Percentiles rank a stretch among this genome's conserved stretches.
phyloP scores from a whole-genome alignment of 2,888 invertebrate genomes.

The Tridacna crocea region DNA sequence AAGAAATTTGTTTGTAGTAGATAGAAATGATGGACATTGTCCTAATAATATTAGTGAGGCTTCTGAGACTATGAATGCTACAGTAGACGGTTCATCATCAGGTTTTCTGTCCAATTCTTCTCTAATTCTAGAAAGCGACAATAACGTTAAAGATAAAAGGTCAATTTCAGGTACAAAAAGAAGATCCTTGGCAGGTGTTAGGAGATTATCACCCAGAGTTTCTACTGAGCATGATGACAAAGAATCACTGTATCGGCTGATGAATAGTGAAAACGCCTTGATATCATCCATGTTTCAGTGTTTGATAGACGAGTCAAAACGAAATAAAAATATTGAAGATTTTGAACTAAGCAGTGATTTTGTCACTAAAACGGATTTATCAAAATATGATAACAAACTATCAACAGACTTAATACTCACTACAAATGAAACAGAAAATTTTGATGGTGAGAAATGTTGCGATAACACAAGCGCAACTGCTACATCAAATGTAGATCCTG shows the following conservation, averaged over 20 bases:
- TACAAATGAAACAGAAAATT: not conserved
- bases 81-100: too few relatives aligned
- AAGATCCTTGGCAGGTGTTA: not conserved
- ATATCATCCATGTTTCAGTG: constrained; percentile 75
- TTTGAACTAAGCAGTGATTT: constrained; percentile 15
- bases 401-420: not conserved
- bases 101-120: too few relatives aligned
- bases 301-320: constrained; percentile 73
- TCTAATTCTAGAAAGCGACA: too few relatives aligned
- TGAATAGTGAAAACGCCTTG: constrained; percentile 40
- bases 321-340: constrained; percentile 53
- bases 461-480: not conserved
- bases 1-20: too few relatives aligned
- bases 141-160: not conserved
- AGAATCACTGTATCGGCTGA: not conserved
- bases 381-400: not conserved
- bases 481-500: not conserved
- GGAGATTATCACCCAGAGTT: constrained; percentile 17
- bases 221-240: too few relatives aligned
- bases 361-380: not conserved
- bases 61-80: too few relatives aligned
- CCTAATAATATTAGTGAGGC: too few relatives aligned
- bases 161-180: constrained; percentile 21
- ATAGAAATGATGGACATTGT: too few relatives aligned
- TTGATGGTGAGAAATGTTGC: not conserved